These are phyloP conservation scores for Chascanopsetta lugubris DNA, from an alignment of 2,113 vertebrate species.

Conservation along the genomic window DNA sequence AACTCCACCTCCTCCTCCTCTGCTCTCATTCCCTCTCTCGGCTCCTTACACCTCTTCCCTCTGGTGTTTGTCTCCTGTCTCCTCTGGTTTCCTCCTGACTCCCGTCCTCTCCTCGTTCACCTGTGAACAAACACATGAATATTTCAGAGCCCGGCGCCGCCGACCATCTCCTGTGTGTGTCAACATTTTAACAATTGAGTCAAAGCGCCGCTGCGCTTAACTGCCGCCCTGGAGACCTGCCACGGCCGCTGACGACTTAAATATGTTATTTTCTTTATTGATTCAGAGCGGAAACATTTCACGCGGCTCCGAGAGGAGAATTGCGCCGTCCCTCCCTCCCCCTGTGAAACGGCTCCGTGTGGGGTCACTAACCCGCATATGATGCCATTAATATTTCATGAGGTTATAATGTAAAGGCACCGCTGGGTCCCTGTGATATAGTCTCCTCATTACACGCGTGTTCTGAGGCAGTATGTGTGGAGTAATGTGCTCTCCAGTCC, in stretches of 20 bases:
- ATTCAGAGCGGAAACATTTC: slow-evolving; percentile 5
- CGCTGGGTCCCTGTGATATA: neutral
- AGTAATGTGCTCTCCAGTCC: slow-evolving; percentile 10
- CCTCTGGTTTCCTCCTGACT: neutral
- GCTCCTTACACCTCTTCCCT: neutral
- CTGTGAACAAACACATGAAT: slow-evolving; percentile 24
- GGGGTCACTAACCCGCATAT: neutral
- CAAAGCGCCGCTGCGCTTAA: neutral
- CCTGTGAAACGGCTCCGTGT: neutral
- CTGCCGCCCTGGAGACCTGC: neutral
- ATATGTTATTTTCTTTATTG: neutral
- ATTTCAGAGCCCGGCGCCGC: slow-evolving; percentile 12
- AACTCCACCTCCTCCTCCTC: neutral
- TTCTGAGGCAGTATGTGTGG: slow-evolving; percentile 9
- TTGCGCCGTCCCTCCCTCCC: neutral
- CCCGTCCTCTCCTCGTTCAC: neutral
- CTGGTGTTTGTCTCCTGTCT: neutral
- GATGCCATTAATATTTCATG: slow-evolving; percentile 41
- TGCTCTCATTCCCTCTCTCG: neutral
- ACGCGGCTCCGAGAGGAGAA: slow-evolving; percentile 4
- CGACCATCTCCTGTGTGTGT: neutral
- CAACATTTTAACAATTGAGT: neutral
- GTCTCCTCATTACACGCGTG: neutral
- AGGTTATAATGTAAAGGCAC: slow-evolving; percentile 9
- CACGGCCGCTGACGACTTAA: too few species aligned